A percentile compares a stretch with the other conserved stretches of the same genome.
phyloP scores from a whole-genome alignment of 30 jellyfish, hydroid and myxozoan species.

The Chironex yamaguchii region DNA sequence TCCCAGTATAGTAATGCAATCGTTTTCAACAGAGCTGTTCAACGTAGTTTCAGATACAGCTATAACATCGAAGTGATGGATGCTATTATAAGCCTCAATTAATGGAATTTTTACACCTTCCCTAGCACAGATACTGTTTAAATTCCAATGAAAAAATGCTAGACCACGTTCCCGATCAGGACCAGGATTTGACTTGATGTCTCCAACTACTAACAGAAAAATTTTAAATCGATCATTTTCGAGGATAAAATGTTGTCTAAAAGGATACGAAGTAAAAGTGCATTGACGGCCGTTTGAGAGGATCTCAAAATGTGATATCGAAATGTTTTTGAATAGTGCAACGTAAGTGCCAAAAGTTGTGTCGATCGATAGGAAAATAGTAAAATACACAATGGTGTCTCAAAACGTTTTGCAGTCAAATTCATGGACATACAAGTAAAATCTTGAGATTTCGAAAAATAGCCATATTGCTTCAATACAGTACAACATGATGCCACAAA shows the following conservation, averaged over 20 bases:
- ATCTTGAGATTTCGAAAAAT: no score
- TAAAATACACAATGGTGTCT: no score
- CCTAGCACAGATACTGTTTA: conserved; percentile 64
- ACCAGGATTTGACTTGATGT: conserved; percentile 50
- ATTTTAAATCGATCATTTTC: neutral
- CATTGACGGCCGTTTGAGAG: no score
- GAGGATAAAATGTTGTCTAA: no score
- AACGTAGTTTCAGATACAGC: conserved; percentile 50
- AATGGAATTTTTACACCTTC: conserved; percentile 26
- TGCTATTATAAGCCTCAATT: conserved; percentile 47
- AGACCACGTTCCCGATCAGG: conserved; percentile 6
- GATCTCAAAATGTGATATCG: no score
- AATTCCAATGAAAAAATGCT: conserved; percentile 59
- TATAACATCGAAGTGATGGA: conserved; percentile 47
- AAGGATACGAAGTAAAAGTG: no score
- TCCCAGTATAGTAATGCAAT: conserved; percentile 32
- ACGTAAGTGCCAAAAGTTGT: no score
- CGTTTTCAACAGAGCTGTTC: conserved; percentile 23
- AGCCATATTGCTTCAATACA: no score
- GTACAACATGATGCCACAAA: conserved; percentile 5
- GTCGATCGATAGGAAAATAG: no score
- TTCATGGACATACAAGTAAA: no score
- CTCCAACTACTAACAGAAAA: conserved; percentile 16
- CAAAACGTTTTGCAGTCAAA: no score
- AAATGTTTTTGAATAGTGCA: no score